Evolutionary conservation across 2,113 vertebrate genomes (phyloP).

Genomic region (Emydocephalus ijimae): DNA sequence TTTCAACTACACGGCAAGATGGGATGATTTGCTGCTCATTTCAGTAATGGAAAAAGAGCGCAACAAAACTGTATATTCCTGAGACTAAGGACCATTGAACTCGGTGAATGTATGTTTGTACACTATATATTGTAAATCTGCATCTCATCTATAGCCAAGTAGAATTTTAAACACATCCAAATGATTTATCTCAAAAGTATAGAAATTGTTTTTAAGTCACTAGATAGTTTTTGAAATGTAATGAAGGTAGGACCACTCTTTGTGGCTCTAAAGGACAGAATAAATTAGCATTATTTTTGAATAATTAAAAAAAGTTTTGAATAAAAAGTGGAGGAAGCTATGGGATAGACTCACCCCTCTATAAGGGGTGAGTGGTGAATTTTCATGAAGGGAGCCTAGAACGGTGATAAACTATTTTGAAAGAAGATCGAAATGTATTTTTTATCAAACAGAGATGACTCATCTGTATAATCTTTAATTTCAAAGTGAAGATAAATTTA

Average conservation of each 20-base stretch:
- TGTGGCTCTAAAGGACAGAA: background rate
- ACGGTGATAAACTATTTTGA: background rate
- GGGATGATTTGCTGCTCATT: background rate
- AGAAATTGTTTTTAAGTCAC: background rate
- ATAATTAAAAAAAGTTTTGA: background rate
- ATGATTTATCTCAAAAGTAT: background rate
- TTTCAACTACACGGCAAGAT: background rate
- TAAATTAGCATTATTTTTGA: background rate
- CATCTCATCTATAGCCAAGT: background rate
- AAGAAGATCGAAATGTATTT: background rate
- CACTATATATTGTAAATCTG: background rate
- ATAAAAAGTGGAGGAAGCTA: background rate
- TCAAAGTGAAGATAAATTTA: too few relatives aligned
- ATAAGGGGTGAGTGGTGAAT: background rate
- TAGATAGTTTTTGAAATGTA: background rate
- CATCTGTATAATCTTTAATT: background rate
- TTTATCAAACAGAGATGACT: background rate
- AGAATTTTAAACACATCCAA: background rate
- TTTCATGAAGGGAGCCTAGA: background rate
- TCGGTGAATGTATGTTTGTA: background rate
- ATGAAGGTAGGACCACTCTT: background rate
- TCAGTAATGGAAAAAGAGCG: background rate
- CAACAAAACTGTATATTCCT: background rate
- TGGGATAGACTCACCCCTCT: background rate
- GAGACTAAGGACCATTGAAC: background rate